These are phyloP conservation scores for Coenonympha glycerion DNA, from an alignment of 2,888 invertebrate species.

Conservation along the genomic window DNA sequence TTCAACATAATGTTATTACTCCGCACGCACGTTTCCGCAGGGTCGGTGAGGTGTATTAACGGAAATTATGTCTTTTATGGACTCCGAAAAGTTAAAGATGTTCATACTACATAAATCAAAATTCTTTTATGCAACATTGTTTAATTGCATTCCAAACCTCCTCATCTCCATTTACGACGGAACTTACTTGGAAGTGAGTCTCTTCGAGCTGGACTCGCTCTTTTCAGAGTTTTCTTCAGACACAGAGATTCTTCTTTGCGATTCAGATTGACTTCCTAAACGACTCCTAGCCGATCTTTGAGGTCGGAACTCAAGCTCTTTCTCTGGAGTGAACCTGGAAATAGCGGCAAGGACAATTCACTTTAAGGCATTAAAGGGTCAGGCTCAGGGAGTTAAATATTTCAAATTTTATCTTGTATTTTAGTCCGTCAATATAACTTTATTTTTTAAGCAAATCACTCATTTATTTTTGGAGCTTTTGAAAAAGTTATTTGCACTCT, in stretches of 20 bases:
- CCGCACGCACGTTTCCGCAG: too few relatives aligned
- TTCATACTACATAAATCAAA: too few relatives aligned
- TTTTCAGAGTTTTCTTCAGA: conserved; percentile 44
- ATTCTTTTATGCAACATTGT: too few relatives aligned
- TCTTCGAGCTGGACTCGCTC: conserved; percentile 41
- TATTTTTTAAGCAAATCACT: too few relatives aligned
- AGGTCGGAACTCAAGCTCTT: conserved; percentile 44
- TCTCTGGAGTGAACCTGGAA: conserved; percentile 65
- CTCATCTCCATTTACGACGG: background rate
- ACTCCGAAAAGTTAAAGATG: too few relatives aligned
- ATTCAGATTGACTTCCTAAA: conserved; percentile 34
- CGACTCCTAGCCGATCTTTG: conserved; percentile 51
- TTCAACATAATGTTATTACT: too few relatives aligned
- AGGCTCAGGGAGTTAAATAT: background rate
- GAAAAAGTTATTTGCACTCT: too few relatives aligned
- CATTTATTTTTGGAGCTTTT: too few relatives aligned
- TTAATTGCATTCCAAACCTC: too few relatives aligned
- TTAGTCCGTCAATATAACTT: conserved; percentile 10
- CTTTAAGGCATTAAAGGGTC: background rate
- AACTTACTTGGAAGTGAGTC: conserved; percentile 50
- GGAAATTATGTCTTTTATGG: too few relatives aligned
- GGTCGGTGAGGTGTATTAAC: too few relatives aligned
- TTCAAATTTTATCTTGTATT: background rate
- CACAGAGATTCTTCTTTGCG: conserved; percentile 36
- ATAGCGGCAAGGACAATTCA: background rate